These are phyloP conservation scores for Drosophila flavopinicola DNA, from an alignment of 2,888 invertebrate species.

Conservation along the genomic window DNA sequence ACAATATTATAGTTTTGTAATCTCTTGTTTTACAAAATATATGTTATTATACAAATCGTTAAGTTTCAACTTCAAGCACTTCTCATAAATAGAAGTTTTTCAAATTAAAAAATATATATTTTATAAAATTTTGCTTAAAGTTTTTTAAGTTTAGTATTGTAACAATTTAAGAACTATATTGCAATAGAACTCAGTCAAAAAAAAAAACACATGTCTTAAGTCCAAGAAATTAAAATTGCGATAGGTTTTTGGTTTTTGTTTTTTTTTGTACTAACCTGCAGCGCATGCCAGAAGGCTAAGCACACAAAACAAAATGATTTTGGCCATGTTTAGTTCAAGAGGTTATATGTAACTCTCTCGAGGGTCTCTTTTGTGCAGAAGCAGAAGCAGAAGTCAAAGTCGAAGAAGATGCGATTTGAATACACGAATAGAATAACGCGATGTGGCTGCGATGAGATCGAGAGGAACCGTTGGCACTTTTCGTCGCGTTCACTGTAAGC, in stretches of 20 bases:
- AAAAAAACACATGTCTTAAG: background rate
- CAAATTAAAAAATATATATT: too few species aligned
- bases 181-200: too few species aligned
- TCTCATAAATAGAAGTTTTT: too few species aligned
- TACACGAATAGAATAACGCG: slow-evolving; percentile 41
- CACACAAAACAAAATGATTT: slow-evolving; percentile 78
- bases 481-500: slow-evolving; percentile 79
- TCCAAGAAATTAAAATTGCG: background rate
- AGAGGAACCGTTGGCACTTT: slow-evolving; percentile 66
- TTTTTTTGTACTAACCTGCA: slow-evolving; percentile 75
- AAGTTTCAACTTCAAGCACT: too few species aligned
- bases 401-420: slow-evolving; percentile 35
- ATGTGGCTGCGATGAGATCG: slow-evolving; percentile 43
- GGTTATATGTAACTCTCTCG: slow-evolving; percentile 32
- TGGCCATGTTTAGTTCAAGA: slow-evolving; percentile 69
- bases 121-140: too few species aligned
- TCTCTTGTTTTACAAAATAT: too few species aligned
- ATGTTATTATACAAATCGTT: too few species aligned
- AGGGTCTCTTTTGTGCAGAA: slow-evolving; percentile 31
- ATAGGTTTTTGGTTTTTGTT: too few species aligned
- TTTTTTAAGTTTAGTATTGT: too few species aligned
- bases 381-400: slow-evolving; percentile 2
- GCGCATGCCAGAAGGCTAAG: slow-evolving; percentile 79
- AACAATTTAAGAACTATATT: too few species aligned
- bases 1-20: too few species aligned